A percentile compares a stretch with the other conserved stretches of the same genome.
phyloP scores from a whole-genome alignment of 1,140 invertebrate genomes.

The Anastrepha obliqua region DNA sequence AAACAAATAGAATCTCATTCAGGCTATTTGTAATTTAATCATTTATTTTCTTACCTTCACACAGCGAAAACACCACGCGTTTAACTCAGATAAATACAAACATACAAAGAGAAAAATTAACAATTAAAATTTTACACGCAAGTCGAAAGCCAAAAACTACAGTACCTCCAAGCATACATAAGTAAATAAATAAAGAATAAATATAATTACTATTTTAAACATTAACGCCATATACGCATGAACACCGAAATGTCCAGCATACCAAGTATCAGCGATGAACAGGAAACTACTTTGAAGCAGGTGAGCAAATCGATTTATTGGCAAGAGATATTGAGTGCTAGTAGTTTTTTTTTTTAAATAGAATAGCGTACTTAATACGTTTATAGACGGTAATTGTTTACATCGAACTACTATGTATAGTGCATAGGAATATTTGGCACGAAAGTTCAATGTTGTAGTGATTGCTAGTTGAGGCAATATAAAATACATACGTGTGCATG shows the following conservation, averaged over 20 bases:
- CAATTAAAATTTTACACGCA: conserved; percentile 13
- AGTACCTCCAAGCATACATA: neutral
- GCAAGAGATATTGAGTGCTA: neutral
- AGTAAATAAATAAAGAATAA: neutral
- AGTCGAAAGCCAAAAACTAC: neutral
- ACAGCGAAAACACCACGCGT: neutral
- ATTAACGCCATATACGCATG: neutral
- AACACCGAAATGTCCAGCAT: neutral
- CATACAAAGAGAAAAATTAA: neutral
- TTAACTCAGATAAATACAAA: neutral
- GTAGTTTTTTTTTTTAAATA: too few relatives aligned
- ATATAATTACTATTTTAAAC: neutral
- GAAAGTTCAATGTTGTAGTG: too few relatives aligned
- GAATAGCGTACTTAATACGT: neutral
- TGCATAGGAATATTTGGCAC: too few relatives aligned
- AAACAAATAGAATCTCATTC: conserved; percentile 29
- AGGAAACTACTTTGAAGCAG: conserved; percentile 48
- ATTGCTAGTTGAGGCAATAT: too few relatives aligned
- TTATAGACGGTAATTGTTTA: neutral
- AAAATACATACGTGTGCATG: too few relatives aligned
- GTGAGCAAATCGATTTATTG: conserved; percentile 24
- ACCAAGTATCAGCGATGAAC: conserved; percentile 15
- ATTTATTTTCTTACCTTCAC: conserved; percentile 13
- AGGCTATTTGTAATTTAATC: neutral
- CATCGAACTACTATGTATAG: neutral